phyloP scores from a whole-genome alignment of 2,888 invertebrate species.

The Neoaliturus tenellus region DNA sequence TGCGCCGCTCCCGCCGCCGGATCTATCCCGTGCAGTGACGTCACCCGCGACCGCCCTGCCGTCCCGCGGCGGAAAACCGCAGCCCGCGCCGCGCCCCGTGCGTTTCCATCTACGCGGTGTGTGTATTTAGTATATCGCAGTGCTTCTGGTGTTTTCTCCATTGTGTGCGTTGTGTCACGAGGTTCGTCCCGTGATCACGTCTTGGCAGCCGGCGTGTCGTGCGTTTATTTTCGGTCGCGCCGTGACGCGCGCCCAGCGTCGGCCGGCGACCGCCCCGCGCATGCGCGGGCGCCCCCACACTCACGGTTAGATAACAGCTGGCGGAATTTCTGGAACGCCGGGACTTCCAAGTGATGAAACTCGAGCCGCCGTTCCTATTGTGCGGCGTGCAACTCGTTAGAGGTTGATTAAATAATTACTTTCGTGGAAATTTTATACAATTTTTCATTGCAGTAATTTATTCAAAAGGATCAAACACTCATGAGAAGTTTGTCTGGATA shows the following conservation, averaged over 20 bases:
- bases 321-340: neutral
- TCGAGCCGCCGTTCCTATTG: neutral
- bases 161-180: neutral
- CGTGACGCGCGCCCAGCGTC: neutral
- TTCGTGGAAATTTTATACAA: too few relatives aligned
- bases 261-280: neutral
- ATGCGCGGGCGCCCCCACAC: neutral
- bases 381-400: too few relatives aligned
- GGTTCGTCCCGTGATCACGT: neutral
- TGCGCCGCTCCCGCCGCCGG: neutral
- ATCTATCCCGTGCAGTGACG: slow-evolving; percentile 37
- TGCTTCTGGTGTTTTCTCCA: neutral
- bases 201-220: neutral
- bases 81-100: neutral
- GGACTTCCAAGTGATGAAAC: neutral
- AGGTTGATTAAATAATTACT: too few relatives aligned
- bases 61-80: slow-evolving; percentile 13
- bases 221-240: neutral
- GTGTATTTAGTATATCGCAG: neutral
- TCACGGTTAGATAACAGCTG: neutral
- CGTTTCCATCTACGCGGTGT: neutral
- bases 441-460: too few relatives aligned
- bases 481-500: too few relatives aligned
- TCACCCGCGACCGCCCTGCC: slow-evolving; percentile 19
- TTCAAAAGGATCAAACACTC: too few relatives aligned